Percentiles rank a stretch among this genome's conserved stretches.
These are phyloP conservation scores for Meandrusa payeni DNA, from an alignment of 2,888 invertebrate species.

Conservation along the genomic window DNA sequence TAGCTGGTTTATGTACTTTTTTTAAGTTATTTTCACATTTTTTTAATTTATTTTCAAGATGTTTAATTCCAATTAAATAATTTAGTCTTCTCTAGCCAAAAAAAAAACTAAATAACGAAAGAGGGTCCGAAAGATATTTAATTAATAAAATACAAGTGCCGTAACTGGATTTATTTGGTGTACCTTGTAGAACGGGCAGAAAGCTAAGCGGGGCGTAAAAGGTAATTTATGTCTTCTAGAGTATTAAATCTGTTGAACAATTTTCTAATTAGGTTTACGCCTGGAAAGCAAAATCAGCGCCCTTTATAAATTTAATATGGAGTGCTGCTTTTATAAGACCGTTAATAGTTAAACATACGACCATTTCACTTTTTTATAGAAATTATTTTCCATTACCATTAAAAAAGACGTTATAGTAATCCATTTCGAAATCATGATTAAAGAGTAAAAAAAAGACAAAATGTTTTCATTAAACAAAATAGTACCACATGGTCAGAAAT, in stretches of 20 bases:
- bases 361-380: no score
- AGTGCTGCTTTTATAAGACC: slow-evolving; percentile 6
- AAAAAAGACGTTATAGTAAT: no score
- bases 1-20: no score
- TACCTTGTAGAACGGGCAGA: slow-evolving; percentile 11
- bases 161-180: slow-evolving; percentile 21
- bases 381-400: no score
- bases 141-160: slow-evolving; percentile 13
- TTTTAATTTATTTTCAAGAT: no score
- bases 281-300: slow-evolving; percentile 16
- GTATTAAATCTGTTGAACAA: slow-evolving; percentile 24
- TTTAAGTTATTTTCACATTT: no score
- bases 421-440: no score
- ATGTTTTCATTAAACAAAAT: no score
- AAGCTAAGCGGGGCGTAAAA: slow-evolving; percentile 20
- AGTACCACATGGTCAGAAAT: no score
- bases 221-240: slow-evolving; percentile 22
- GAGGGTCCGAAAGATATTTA: slow-evolving; percentile 1
- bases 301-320: slow-evolving; percentile 18
- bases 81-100: no score
- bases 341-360: slow-evolving; percentile 9
- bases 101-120: neutral
- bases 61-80: no score
- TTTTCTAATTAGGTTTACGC: slow-evolving; percentile 23
- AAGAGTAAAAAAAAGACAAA: no score